Conservation (phyloP, 1,140 invertebrate species). For the Proales similis region DNA sequence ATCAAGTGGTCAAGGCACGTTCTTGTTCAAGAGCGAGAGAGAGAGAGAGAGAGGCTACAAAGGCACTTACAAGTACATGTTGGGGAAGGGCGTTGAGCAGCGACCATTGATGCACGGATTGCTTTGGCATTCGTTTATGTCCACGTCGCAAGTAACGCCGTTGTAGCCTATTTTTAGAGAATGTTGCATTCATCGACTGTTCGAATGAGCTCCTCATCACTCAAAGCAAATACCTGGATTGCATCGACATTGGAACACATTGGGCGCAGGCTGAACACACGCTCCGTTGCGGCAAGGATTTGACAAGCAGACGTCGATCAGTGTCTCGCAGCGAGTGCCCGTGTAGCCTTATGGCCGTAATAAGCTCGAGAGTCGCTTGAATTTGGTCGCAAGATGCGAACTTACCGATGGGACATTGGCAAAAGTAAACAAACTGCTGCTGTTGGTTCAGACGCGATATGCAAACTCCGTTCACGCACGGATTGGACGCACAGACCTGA, state of each 20-base stretch:
- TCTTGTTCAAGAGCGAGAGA: background rate
- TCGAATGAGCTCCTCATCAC: no score
- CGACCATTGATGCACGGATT: conserved; percentile 66
- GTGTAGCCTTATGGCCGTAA: conserved; percentile 22
- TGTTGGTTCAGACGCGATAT: conserved; percentile 39
- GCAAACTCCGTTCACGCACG: conserved; percentile 39
- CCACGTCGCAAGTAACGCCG: conserved; percentile 37
- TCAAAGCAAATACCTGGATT: conserved; percentile 15
- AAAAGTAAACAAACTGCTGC: conserved; percentile 39
- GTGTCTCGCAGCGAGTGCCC: conserved; percentile 41
- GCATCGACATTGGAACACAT: conserved; percentile 37
- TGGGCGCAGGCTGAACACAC: conserved; percentile 54
- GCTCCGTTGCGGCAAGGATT: conserved; percentile 56
- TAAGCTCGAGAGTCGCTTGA: no score
- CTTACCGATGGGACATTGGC: conserved; percentile 42
- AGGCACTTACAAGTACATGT: conserved; percentile 31
- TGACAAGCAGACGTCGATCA: conserved; percentile 39
- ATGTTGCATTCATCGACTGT: no score
- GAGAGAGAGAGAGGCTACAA: background rate
- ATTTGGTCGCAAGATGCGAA: no score
- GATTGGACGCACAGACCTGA: conserved; percentile 35
- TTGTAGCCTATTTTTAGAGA: conserved; percentile 4
- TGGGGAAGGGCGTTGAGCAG: conserved; percentile 30
- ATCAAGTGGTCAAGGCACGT: no score
- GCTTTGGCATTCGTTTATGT: conserved; percentile 38